phyloP scores from a whole-genome alignment of 1,140 invertebrate species.

The Ceratitis capitata region DNA sequence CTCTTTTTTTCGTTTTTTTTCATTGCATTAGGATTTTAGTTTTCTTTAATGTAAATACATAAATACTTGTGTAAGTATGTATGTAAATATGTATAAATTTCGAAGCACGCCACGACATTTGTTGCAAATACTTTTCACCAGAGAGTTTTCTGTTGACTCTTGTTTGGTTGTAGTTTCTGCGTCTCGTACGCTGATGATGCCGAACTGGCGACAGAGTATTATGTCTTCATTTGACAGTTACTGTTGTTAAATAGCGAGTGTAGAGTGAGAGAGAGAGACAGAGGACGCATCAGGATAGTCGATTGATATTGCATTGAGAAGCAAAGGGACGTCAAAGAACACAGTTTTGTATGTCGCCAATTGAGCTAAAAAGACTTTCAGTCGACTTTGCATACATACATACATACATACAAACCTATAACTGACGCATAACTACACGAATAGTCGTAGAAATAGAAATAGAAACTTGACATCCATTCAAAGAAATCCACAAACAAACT shows the following conservation, averaged over 20 bases:
- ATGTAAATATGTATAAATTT: no score
- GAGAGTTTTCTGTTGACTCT: background rate
- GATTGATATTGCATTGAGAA: no score
- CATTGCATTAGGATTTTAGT: background rate
- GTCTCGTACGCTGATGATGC: background rate
- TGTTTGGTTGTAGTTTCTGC: background rate
- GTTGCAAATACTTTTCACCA: slow-evolving; percentile 15
- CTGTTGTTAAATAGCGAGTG: background rate
- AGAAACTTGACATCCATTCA: background rate
- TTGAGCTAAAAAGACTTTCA: background rate
- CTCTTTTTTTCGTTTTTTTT: background rate
- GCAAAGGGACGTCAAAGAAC: background rate
- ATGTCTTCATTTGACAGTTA: slow-evolving; percentile 45
- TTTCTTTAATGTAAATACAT: background rate
- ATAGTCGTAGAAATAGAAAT: background rate
- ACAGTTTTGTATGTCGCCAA: background rate
- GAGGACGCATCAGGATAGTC: background rate
- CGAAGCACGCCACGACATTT: background rate
- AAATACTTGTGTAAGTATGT: background rate
- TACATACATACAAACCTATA: background rate
- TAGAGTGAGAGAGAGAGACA: background rate
- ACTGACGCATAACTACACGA: no score
- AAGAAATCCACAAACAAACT: background rate
- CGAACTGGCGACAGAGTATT: slow-evolving; percentile 32
- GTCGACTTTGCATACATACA: background rate